These are phyloP conservation scores for Hystrix brachyura DNA, from an alignment of 2,113 vertebrate genomes.

Conservation along the genomic window DNA sequence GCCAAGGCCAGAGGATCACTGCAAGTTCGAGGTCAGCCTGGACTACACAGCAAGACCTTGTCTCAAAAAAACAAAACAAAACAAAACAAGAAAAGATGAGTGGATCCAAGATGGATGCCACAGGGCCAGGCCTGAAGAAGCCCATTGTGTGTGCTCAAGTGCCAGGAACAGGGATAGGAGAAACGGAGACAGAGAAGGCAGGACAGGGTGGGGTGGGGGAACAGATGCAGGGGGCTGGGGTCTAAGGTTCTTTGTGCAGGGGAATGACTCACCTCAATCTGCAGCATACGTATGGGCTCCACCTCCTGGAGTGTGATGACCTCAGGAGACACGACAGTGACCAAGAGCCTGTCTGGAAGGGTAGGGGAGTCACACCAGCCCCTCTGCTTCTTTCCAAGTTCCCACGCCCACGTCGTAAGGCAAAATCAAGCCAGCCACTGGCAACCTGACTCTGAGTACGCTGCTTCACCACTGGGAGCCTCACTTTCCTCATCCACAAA, in stretches of 20 bases:
- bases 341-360: constrained; percentile 40
- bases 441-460: background rate
- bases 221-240: too few species aligned
- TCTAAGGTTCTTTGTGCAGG: background rate
- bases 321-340: constrained; percentile 80
- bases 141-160: background rate
- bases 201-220: background rate
- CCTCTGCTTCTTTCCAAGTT: background rate
- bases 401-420: background rate
- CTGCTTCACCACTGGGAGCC: background rate
- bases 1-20: background rate
- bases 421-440: background rate
- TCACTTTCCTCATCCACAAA: constrained; percentile 23
- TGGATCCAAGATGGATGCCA: background rate
- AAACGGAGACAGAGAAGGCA: background rate
- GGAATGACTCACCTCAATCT: constrained; percentile 85
- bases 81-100: background rate
- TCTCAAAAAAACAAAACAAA: background rate
- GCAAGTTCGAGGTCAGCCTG: background rate
- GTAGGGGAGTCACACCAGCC: constrained; percentile 20
- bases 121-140: background rate
- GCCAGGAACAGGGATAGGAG: background rate
- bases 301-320: constrained; percentile 90
- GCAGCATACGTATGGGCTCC: constrained; percentile 82
- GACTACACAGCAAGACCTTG: background rate